Base-by-base conservation (phyloP, 1,140 invertebrate genomes). In the Antheraea pernyi region DNA sequence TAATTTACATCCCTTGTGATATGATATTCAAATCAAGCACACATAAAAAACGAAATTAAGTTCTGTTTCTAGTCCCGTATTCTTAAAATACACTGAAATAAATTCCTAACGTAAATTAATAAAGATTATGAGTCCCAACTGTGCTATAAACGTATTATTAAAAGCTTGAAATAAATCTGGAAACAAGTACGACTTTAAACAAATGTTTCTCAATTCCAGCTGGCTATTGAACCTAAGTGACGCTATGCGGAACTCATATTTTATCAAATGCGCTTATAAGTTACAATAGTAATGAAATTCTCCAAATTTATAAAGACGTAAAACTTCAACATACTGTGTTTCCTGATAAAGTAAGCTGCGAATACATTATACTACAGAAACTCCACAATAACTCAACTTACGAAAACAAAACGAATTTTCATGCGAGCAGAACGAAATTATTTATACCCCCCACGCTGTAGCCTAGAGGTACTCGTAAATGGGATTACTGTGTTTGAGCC, bases 371-470 rank as follows among this genome's bases (percentile, higher is more conserved):
- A 16, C 46, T 53, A 16, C 46, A 53, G 46, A 53, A 53, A 53
- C 46, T 53, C 46, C 4, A 53, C 46, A 53, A n/a, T 16, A 53
- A 53, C 13, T 53, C 46, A 13, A 53, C 16, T 53, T 53, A 53
- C 46, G 16, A 53, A 53, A 53, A 53, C 46, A 53, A 53, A 53
- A 53, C 16, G 46, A 16, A 53, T 53, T 53, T 53, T n/a, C 46
- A 53, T 53, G 46, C 46, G 46, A 53, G 46, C 46, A 53, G 46
- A 53, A 53, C 46, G 13, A 53, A 53, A 53, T 53, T 53, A 53
- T 53, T 53, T 53, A n/a, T 53, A 53, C 46, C 16, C 9, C 9
- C 8, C 39, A 30, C 22, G 22, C 13, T 53, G 11, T 53, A 53
- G 46, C 46, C 46, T 53, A 13, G 46, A 53, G 46, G 46, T 53